A percentile compares a stretch with the other conserved stretches of the same genome.
Conservation (phyloP, 2,888 invertebrate genomes). For the Lepidocyrtoides sp. region DNA sequence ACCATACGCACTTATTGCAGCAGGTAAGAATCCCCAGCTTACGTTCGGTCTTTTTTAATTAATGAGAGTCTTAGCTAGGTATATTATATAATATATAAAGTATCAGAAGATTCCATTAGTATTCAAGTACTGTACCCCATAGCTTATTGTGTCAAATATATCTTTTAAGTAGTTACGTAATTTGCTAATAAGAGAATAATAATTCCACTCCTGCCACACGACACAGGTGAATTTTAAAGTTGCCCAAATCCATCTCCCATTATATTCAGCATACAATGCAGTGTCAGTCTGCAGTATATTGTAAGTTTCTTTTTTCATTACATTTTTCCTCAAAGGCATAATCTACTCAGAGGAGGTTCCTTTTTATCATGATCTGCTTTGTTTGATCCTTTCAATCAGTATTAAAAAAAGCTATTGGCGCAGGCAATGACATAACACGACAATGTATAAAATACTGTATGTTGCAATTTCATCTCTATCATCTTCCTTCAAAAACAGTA, state of each 20-base stretch:
- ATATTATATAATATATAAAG: background rate
- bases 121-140: background rate
- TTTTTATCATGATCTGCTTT: background rate
- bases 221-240: background rate
- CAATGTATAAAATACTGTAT: background rate
- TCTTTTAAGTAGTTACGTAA: background rate
- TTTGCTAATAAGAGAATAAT: background rate
- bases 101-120: background rate
- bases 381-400: constrained; percentile 30
- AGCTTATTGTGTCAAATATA: background rate
- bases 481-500: background rate
- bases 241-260: background rate
- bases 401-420: constrained; percentile 1
- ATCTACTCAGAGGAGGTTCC: constrained; percentile 24
- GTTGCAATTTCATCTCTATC: constrained; percentile 22
- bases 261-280: background rate
- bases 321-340: constrained; percentile 7
- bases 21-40: constrained; percentile 76
- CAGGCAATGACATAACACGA: constrained; percentile 20
- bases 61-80: background rate
- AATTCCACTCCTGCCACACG: background rate
- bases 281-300: background rate
- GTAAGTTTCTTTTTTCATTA: constrained; percentile 24
- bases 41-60: background rate
- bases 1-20: constrained; percentile 95